phyloP scores from a whole-genome alignment of 2,113 vertebrate species.

The Aegotheles bennettii region DNA sequence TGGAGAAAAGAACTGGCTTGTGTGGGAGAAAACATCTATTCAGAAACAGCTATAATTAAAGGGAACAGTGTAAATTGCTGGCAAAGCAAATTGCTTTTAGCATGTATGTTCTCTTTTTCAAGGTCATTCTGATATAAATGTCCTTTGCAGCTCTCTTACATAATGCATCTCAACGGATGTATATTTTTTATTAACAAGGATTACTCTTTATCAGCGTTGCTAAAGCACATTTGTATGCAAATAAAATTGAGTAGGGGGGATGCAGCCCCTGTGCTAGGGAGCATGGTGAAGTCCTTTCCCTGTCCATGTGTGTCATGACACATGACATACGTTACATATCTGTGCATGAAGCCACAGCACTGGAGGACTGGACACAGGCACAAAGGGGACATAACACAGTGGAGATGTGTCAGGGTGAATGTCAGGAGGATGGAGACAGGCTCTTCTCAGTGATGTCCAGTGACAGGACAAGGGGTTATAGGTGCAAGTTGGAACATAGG shows the following conservation, averaged over 20 bases:
- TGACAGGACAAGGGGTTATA: too few relatives aligned
- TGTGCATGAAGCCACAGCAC: neutral
- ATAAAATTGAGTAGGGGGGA: neutral
- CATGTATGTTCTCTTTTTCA: neutral
- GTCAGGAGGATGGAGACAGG: too few relatives aligned
- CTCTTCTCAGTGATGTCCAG: too few relatives aligned
- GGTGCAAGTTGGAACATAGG: too few relatives aligned
- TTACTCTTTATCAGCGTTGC: neutral
- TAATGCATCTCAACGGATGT: neutral
- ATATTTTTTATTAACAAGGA: neutral
- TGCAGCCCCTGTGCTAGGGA: neutral
- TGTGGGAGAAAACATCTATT: neutral
- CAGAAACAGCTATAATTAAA: neutral
- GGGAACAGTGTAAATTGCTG: neutral
- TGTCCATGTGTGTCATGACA: neutral
- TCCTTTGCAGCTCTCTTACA: neutral
- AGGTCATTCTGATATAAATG: neutral
- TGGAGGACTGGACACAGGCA: neutral
- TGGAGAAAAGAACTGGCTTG: neutral
- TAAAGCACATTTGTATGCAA: neutral
- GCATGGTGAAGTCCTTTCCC: neutral
- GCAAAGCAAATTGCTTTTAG: neutral
- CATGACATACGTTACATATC: fast-evolving
- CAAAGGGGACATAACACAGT: neutral
- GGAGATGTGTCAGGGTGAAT: too few relatives aligned